Evolutionary conservation across 2,113 vertebrate genomes (phyloP).

Genomic region (Ardeotis arabs): DNA sequence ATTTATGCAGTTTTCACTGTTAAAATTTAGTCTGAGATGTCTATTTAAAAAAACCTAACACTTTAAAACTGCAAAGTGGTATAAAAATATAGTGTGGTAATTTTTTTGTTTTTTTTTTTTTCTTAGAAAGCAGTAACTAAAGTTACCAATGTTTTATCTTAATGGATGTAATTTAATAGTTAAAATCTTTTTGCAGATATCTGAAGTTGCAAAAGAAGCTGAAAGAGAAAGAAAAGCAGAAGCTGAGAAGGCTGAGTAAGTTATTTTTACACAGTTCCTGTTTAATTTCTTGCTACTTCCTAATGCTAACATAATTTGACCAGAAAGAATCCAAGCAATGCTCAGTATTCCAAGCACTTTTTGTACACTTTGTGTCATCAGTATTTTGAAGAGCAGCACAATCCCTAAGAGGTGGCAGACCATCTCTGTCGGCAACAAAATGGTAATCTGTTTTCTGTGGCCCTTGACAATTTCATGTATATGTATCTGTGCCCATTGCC

Average conservation of each 20-base stretch:
- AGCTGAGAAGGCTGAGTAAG: slow-evolving; percentile 95
- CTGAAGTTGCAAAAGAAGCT: slow-evolving; percentile 77
- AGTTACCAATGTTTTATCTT: neutral
- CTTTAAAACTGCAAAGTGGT: neutral
- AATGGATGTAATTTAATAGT: neutral
- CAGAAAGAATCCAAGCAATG: neutral
- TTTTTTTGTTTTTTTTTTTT: neutral
- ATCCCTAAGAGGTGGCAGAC: neutral
- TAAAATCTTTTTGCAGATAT: slow-evolving; percentile 72
- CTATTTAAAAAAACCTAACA: neutral
- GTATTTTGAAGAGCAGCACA: neutral
- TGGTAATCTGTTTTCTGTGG: neutral
- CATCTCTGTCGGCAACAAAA: neutral
- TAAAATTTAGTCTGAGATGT: neutral
- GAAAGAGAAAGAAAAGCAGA: slow-evolving; percentile 84
- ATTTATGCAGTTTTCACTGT: neutral
- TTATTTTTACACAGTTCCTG: slow-evolving; percentile 23
- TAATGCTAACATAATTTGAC: neutral
- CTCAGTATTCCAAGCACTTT: neutral
- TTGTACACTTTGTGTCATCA: neutral
- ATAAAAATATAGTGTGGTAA: neutral
- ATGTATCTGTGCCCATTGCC: neutral
- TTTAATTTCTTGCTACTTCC: neutral
- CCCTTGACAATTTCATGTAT: neutral
- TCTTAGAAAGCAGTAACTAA: neutral